Percentiles rank a stretch among this genome's conserved stretches.
Evolutionary conservation across 1,140 invertebrate genomes (phyloP).

Genomic region (Gerris buenoi): DNA sequence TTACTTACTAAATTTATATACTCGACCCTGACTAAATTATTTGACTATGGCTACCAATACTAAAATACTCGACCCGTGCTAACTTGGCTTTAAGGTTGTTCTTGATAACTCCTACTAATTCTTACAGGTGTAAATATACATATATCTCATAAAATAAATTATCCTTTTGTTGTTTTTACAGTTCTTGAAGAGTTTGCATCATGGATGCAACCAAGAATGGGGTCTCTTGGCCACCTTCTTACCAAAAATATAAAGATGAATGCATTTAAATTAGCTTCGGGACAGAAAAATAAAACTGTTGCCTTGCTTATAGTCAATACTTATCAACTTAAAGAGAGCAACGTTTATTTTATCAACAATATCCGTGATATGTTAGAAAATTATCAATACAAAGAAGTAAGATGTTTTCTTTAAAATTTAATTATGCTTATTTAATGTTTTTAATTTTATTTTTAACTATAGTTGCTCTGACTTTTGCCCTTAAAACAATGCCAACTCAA

Average conservation of each 20-base stretch:
- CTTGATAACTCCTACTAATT: no score
- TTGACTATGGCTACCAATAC: no score
- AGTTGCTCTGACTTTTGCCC: no score
- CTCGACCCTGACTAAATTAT: no score
- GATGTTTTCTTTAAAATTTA: conserved; percentile 6
- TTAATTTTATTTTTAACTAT: no score
- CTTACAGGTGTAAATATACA: no score
- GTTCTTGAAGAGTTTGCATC: conserved; percentile 43
- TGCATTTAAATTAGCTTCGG: conserved; percentile 40
- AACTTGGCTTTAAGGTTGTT: no score
- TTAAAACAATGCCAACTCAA: conserved; percentile 1
- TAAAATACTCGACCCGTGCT: no score
- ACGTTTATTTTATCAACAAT: conserved; percentile 35
- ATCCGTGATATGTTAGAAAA: conserved; percentile 35
- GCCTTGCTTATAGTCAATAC: conserved; percentile 39
- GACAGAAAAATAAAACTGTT: conserved; percentile 36
- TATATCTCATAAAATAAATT: no score
- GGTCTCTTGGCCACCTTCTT: conserved; percentile 29
- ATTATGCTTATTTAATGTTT: no score
- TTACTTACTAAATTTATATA: no score
- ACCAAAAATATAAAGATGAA: conserved; percentile 38
- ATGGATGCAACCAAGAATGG: conserved; percentile 30
- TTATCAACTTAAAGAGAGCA: conserved; percentile 37
- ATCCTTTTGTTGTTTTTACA: no score
- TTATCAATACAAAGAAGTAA: conserved; percentile 42